Base-by-base conservation (phyloP, 2,113 vertebrate genomes). In the human region DNA sequence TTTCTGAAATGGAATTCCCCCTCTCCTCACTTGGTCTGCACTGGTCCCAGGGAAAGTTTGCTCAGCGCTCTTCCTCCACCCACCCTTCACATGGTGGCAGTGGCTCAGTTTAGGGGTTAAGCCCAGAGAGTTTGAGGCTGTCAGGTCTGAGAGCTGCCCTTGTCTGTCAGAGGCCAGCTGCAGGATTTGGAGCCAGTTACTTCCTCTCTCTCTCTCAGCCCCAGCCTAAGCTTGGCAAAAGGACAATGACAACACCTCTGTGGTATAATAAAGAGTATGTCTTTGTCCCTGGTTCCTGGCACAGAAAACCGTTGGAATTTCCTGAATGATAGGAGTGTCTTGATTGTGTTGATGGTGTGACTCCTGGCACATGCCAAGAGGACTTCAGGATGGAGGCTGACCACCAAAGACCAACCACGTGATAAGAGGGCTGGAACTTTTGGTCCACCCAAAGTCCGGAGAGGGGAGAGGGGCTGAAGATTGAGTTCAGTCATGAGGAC, bases 401-500 rank as follows among this genome's bases (percentile, higher is more conserved):
- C 32, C 43, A 20, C 50, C 25, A 57, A 68, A 70, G 38, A 59
- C 35, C 48, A 40, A 17, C 1, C 70, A 18, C 14, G 18, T 4
- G 40, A 18, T 20, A 17, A 78, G 55, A 48, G n/a, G 84, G 17
- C 18, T 30, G 22, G 17, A 76, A 83, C 32, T 32, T 9, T 0
- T 23, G 89, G 32, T 8, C 17, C n/a, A 30, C 45, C 22, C 6
- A 7, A 48, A 38, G 38, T 22, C 45, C n/a, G 3, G 32, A 38
- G 2, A 38, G 11, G 52, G 23, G 38, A 50, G 50, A 5, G 14
- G 22, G 55, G 3, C 64, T 35, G 50, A 16, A 16, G 20, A 45
- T 0, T 8, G 79, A 55, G n/a, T 23, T 27, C 55, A n/a, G 0
- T 22, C 27, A 0, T 7, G 23, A 4, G 17, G 30, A 18, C 8